Evolutionary conservation across 2,888 invertebrate genomes (phyloP).

Genomic region (Acanthosepion pharaonis): DNA sequence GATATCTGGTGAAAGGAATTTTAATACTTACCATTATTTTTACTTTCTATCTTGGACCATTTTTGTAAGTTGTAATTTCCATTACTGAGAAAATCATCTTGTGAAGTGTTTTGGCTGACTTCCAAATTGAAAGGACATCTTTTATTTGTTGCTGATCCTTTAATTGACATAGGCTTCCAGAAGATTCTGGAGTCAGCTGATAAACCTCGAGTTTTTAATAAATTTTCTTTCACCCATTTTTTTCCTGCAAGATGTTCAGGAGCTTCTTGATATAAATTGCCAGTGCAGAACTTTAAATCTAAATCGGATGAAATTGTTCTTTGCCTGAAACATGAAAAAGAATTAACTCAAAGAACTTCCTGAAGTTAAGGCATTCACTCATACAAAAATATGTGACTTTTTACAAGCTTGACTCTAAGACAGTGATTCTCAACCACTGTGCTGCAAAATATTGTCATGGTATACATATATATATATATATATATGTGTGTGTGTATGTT

Average conservation of each 20-base stretch:
- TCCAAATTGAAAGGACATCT: background rate
- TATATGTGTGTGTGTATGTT: too few species aligned
- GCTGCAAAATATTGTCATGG: too few species aligned
- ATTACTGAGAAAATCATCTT: background rate
- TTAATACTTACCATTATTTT: background rate
- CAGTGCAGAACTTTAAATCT: background rate
- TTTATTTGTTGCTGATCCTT: background rate
- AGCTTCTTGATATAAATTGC: background rate
- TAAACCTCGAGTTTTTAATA: background rate
- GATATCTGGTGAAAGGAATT: background rate
- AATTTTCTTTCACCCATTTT: background rate
- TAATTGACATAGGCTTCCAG: background rate
- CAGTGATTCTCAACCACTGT: too few species aligned
- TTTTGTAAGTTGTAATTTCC: background rate
- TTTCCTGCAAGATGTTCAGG: background rate
- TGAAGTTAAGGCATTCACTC: background rate
- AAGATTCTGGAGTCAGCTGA: background rate
- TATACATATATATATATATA: too few species aligned
- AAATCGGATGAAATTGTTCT: background rate
- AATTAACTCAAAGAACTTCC: background rate
- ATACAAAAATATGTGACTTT: background rate
- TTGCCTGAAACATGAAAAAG: background rate
- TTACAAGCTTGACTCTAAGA: too few species aligned
- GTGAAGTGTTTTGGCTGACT: background rate
- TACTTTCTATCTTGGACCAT: background rate